Percentiles rank a stretch among this genome's conserved stretches.
Evolutionary conservation across 1,140 invertebrate species (phyloP).

Genomic region (Lasaia peninsularis): DNA sequence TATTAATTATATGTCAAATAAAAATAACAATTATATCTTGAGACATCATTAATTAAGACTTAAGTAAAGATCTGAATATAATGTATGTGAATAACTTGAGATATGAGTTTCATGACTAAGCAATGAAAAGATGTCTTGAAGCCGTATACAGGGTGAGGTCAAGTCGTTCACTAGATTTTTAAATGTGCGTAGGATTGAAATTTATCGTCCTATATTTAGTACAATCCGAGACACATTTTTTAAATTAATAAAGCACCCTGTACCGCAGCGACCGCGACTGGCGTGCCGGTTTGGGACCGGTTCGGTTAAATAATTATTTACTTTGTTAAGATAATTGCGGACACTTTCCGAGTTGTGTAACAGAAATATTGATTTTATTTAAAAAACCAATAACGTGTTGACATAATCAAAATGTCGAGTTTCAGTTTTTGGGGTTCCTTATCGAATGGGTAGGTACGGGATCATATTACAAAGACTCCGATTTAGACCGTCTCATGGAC

Average conservation of each 20-base stretch:
- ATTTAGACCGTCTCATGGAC: no score
- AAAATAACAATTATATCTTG: no score
- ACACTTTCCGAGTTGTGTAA: neutral
- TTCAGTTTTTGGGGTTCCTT: no score
- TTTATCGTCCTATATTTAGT: constrained; percentile 6
- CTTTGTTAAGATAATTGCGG: neutral
- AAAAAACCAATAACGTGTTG: neutral
- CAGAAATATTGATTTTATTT: neutral
- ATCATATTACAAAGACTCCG: no score
- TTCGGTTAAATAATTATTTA: neutral
- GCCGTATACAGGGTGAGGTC: neutral
- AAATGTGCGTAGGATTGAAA: constrained; percentile 6
- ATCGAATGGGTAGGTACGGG: no score
- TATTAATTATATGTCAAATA: no score
- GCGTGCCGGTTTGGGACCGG: neutral
- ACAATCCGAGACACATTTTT: constrained; percentile 1
- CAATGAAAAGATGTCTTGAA: neutral
- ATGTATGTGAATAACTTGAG: neutral
- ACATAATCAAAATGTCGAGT: neutral
- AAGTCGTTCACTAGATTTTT: constrained; percentile 9
- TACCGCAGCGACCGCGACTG: neutral
- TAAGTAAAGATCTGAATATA: neutral
- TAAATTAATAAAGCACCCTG: constrained; percentile 1
- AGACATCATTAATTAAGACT: no score
- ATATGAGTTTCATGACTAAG: neutral